Percentiles rank a stretch among this genome's conserved stretches.
phyloP scores from a whole-genome alignment of 2,888 invertebrate species.

The Eupithecia centaureata region DNA sequence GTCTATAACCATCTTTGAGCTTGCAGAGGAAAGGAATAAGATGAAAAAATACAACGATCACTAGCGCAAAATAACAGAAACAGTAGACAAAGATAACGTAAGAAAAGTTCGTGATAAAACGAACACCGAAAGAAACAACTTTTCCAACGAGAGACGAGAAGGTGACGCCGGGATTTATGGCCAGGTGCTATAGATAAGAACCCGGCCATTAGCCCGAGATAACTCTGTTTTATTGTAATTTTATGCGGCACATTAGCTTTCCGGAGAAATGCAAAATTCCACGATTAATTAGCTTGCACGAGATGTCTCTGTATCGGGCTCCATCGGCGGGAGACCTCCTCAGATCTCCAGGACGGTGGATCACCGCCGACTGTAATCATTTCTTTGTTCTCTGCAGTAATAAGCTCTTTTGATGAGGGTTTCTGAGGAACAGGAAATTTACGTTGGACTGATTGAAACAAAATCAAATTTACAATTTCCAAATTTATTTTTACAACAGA shows the following conservation, averaged over 20 bases:
- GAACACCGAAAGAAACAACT: slow-evolving; percentile 12
- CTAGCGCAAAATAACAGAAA: background rate
- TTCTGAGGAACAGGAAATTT: background rate
- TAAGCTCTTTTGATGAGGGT: slow-evolving; percentile 11
- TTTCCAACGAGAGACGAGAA: slow-evolving; percentile 23
- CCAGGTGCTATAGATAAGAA: slow-evolving; percentile 66
- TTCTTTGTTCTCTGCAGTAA: slow-evolving; percentile 11
- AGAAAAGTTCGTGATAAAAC: slow-evolving; percentile 7
- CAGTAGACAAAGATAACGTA: background rate
- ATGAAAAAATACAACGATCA: background rate
- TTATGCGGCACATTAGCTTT: slow-evolving; percentile 67
- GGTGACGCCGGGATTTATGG: slow-evolving; percentile 45
- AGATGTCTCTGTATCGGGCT: slow-evolving; percentile 37
- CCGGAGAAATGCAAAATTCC: slow-evolving; percentile 46
- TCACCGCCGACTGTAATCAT: slow-evolving; percentile 8
- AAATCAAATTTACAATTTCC: slow-evolving; percentile 18
- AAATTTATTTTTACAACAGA: slow-evolving; percentile 31
- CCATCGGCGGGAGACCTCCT: slow-evolving; percentile 30
- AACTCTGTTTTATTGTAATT: slow-evolving; percentile 71
- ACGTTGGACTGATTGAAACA: slow-evolving; percentile 1
- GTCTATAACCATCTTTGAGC: background rate
- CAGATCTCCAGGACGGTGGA: slow-evolving; percentile 27
- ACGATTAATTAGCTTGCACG: slow-evolving; percentile 45
- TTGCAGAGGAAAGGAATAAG: background rate
- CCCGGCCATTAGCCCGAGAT: slow-evolving; percentile 62